phyloP scores from a whole-genome alignment of 2,113 vertebrate species.

The Cinclus cinclus region DNA sequence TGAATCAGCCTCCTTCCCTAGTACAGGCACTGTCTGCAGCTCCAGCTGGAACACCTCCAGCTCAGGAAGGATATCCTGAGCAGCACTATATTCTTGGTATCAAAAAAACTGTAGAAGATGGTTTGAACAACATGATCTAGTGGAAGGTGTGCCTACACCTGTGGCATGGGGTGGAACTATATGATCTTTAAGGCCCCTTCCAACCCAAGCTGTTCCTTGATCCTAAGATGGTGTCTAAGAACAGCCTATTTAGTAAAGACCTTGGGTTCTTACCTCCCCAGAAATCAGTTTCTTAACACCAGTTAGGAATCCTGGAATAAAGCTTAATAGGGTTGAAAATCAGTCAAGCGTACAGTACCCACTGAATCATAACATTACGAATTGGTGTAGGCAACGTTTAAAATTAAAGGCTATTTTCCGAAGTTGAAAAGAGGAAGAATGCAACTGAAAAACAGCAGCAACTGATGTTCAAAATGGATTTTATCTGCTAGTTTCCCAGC shows the following conservation, averaged over 20 bases:
- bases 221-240: neutral
- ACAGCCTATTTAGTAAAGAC: neutral
- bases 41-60: neutral
- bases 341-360: neutral
- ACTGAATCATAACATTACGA: neutral
- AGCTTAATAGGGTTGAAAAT: neutral
- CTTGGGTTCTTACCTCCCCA: neutral
- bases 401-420: neutral
- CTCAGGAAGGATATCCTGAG: neutral
- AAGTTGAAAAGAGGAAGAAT: neutral
- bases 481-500: neutral
- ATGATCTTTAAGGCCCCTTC: neutral
- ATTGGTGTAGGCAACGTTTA: neutral
- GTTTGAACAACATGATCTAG: neutral
- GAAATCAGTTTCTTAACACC: neutral
- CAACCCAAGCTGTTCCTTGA: neutral
- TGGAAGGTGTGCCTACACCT: neutral
- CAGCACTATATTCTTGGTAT: neutral
- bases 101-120: neutral
- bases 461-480: neutral
- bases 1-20: neutral
- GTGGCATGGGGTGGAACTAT: neutral
- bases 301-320: neutral
- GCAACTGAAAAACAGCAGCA: neutral
- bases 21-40: neutral